Percentiles rank a stretch among this genome's conserved stretches.
Conservation (phyloP, 2,113 vertebrate species). For the Neotoma lepida region DNA sequence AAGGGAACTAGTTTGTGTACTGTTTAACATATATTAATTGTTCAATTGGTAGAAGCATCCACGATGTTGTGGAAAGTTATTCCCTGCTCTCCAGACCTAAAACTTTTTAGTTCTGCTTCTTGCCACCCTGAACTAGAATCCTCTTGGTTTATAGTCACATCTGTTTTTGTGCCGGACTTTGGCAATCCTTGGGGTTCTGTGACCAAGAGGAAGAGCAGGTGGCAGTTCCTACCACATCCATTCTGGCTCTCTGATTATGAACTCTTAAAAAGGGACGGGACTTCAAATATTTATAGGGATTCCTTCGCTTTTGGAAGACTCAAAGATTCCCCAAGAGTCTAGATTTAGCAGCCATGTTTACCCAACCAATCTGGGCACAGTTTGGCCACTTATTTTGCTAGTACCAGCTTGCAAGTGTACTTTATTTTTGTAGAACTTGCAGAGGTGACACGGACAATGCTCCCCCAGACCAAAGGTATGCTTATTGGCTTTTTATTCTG, state of each 20-base stretch:
- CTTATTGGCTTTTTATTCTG: conserved; percentile 42
- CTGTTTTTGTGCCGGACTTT: conserved; percentile 36
- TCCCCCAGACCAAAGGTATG: conserved; percentile 36
- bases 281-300: conserved; percentile 41
- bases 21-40: neutral
- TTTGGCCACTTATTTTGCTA: neutral
- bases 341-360: conserved; percentile 41
- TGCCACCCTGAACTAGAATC: neutral
- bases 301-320: conserved; percentile 51
- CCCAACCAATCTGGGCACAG: neutral
- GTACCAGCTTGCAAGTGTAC: neutral
- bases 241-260: neutral
- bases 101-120: neutral
- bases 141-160: conserved; percentile 51
- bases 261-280: conserved; percentile 42
- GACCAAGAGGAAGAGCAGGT: neutral
- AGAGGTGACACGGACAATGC: conserved; percentile 60
- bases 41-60: neutral
- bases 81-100: conserved; percentile 8
- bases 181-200: neutral
- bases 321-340: conserved; percentile 5
- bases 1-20: neutral
- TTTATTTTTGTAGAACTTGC: conserved; percentile 65
- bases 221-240: neutral
- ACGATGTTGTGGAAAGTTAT: neutral